Conservation (phyloP, 2,888 invertebrate species). For the Anorthoa munda region DNA sequence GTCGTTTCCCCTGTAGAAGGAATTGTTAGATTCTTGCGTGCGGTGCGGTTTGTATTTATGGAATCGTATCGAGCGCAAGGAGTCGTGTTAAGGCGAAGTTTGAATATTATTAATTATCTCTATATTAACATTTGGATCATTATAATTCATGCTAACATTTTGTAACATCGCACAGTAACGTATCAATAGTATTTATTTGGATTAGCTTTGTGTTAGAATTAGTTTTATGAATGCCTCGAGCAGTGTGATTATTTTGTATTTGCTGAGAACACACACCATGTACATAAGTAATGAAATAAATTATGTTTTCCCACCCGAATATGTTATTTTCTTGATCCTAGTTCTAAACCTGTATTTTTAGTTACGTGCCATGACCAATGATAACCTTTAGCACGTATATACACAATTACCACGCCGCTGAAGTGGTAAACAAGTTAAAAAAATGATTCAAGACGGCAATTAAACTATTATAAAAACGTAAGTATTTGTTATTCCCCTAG, state of each 20-base stretch:
- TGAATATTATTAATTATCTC: slow-evolving; percentile 58
- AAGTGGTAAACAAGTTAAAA: slow-evolving; percentile 2
- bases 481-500: slow-evolving; percentile 29
- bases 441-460: slow-evolving; percentile 14
- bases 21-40: slow-evolving; percentile 68
- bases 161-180: slow-evolving; percentile 80
- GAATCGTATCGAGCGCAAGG: slow-evolving; percentile 41
- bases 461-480: slow-evolving; percentile 18
- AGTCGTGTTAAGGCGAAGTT: slow-evolving; percentile 49
- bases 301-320: slow-evolving; percentile 86
- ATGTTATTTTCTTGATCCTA: slow-evolving; percentile 45
- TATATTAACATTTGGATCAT: slow-evolving; percentile 65
- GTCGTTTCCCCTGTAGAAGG: slow-evolving; percentile 75
- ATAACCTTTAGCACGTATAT: slow-evolving; percentile 1
- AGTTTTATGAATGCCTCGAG: slow-evolving; percentile 71
- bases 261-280: slow-evolving; percentile 83
- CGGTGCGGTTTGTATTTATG: slow-evolving; percentile 56
- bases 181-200: slow-evolving; percentile 75
- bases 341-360: slow-evolving; percentile 18
- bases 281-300: slow-evolving; percentile 87
- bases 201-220: slow-evolving; percentile 81
- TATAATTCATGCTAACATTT: slow-evolving; percentile 77
- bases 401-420: slow-evolving; percentile 5
- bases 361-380: slow-evolving; percentile 16
- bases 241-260: slow-evolving; percentile 81